Base-by-base conservation (phyloP, 2,797 vertebrate species). In the Mormyrus proboscirostris region DNA sequence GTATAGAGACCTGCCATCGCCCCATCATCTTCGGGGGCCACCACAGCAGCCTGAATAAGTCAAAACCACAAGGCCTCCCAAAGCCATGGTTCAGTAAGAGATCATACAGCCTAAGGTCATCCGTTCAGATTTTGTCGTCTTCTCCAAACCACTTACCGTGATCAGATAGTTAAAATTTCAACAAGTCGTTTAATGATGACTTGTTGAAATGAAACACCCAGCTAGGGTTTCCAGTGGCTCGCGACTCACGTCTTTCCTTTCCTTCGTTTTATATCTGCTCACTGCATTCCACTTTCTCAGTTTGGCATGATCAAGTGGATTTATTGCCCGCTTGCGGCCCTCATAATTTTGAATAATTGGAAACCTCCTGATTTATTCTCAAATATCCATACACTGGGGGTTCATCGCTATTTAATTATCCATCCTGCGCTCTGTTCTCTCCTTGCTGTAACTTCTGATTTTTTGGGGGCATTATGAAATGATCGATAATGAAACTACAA, bases 371-470 rank as follows among this genome's bases (percentile, higher is more conserved):
- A 86, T 55, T 53, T 86, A 38, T 55, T 55, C 95, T 93, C 95
- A 93, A 94, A 94, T 95, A 96, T 96, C 95, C 92, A 95, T 96
- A 94, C n/a, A 91, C 93, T 93, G 95, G 93, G 12, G 12, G n/a
- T 85, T 85, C 25, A 51, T 29, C 22, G 25, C n/a, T 51, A 25
- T 49, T 85, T 85, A 85, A 85, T 85, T 95, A 96, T 94, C 95
- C 96, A 95, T 96, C 96, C 96, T 95, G 96, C 97, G 94, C 95
- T 94, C 94, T 93, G 90, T 95, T 95, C 96, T 95, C 95, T 96
- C 94, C 95, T 95, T 94, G 95, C 95, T 96, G 95, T 95, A 95
- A 94, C 94, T 93, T 95, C 95, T 95, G 95, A 95, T 96, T 96
- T 96, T 96, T 96, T 96, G 95, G 16, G 94, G 94, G 7, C 29